Percentiles rank a stretch among this genome's conserved stretches.
phyloP scores from a whole-genome alignment of 1,140 invertebrate genomes.

The Habropoda laboriosa region DNA sequence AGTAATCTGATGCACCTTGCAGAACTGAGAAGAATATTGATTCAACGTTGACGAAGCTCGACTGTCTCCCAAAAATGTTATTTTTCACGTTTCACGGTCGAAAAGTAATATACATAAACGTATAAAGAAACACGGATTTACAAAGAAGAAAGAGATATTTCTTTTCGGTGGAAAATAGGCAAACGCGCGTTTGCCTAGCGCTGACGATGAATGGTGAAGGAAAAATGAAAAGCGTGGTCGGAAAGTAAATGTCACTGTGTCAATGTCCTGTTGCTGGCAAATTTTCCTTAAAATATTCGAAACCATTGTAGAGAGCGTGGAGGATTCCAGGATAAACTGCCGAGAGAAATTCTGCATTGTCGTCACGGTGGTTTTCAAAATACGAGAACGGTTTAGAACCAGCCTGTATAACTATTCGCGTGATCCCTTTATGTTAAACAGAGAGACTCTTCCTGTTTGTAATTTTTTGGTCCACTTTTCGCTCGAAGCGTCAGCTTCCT shows the following conservation, averaged over 20 bases:
- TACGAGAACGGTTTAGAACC: neutral
- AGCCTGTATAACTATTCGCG: neutral
- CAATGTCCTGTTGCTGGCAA: neutral
- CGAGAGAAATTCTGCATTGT: neutral
- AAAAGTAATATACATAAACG: neutral
- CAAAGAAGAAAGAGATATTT: neutral
- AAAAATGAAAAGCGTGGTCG: neutral
- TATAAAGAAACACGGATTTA: neutral
- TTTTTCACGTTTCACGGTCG: neutral
- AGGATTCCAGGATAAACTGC: neutral
- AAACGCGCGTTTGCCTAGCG: neutral
- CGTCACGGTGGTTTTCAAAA: neutral
- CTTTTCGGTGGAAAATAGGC: neutral
- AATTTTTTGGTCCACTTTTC: neutral
- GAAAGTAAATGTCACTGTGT: neutral
- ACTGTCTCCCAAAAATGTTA: neutral
- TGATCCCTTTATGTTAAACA: neutral
- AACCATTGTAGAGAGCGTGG: neutral
- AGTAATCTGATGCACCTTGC: no score
- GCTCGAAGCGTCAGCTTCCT: neutral
- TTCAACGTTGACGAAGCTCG: neutral
- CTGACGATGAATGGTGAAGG: neutral
- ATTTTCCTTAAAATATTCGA: constrained; percentile 1
- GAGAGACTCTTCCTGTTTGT: neutral
- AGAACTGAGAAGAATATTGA: neutral